phyloP scores from a whole-genome alignment of 2,888 invertebrate species.

The Sympetrum striolatum region DNA sequence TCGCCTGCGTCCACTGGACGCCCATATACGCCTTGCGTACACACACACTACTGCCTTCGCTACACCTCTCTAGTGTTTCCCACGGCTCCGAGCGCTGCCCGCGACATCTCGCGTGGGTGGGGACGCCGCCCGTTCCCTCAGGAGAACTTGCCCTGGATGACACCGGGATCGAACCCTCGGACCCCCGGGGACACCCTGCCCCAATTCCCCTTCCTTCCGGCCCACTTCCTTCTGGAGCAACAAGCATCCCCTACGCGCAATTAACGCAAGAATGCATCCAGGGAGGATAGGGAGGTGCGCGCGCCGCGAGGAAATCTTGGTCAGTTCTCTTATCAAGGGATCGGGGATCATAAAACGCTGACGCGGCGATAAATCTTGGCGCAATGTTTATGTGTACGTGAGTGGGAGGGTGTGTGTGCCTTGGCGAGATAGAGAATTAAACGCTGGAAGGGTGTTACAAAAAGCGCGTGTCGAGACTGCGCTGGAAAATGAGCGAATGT shows the following conservation, averaged over 20 bases:
- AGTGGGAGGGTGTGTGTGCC: too few species aligned
- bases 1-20: background rate
- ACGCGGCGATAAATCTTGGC: too few species aligned
- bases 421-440: too few species aligned
- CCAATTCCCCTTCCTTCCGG: background rate
- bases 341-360: too few species aligned
- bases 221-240: conserved; percentile 1
- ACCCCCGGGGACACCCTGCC: background rate
- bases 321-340: too few species aligned
- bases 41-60: background rate
- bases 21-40: background rate
- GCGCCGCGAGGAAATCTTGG: too few species aligned
- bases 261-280: background rate
- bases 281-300: too few species aligned
- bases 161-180: background rate
- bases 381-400: too few species aligned
- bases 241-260: conserved; percentile 1
- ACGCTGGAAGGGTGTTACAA: too few species aligned
- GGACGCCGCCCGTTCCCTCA: background rate
- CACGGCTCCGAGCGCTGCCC: background rate
- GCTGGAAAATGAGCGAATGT: too few species aligned
- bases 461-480: too few species aligned
- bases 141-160: background rate
- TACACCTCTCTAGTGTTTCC: background rate
- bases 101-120: background rate